Base-by-base conservation (phyloP, 2,888 invertebrate genomes). In the Heteromyza rotundicornis region DNA sequence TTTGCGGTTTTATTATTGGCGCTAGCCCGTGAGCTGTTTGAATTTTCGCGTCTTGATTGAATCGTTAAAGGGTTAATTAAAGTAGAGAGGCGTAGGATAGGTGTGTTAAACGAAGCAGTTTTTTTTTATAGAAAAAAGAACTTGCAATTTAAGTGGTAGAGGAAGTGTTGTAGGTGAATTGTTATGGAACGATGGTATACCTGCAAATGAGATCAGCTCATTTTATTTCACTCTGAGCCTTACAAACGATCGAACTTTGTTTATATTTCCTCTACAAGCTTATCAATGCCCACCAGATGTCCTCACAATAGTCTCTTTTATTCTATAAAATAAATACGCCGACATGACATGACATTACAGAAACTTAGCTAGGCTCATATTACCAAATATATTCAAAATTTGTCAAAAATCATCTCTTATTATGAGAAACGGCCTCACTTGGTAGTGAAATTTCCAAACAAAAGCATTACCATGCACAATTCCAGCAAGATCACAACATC, bases 1-100 rank as follows among this genome's bases (percentile, higher is more conserved):
- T 72, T n/a, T 69, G 69, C 59, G 23, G 64, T 64, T 59, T 62
- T 58, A 57, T 35, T 55, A 59, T 35, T 57, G 57, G 35, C 19
- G 57, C 57, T 57, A 24, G 60, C 22, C 36, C 52, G 57, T 59
- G 52, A n/a, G n/a, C n/a, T n/a, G n/a, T n/a, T n/a, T n/a, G n/a
- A n/a, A n/a, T n/a, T n/a, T n/a, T n/a, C n/a, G n/a, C n/a, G n/a
- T n/a, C n/a, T n/a, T n/a, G n/a, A 56, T 14, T 53, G 24, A 54
- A 54, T 10, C 50, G 20, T 16, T 10, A 60, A 57, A 57, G 59
- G 63, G 60, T 58, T 56, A 53, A 61, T 64, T 57, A n/a, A n/a
- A n/a, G n/a, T n/a, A n/a, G n/a, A n/a, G n/a, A n/a, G n/a, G n/a
- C 55, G 58, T 51, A 51, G 10, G 36, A 57, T 10, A 36, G 49